Evolutionary conservation across 2,113 vertebrate species (phyloP), one percentile per base, ranked within the genome.

Genomic region (Apus apus): DNA sequence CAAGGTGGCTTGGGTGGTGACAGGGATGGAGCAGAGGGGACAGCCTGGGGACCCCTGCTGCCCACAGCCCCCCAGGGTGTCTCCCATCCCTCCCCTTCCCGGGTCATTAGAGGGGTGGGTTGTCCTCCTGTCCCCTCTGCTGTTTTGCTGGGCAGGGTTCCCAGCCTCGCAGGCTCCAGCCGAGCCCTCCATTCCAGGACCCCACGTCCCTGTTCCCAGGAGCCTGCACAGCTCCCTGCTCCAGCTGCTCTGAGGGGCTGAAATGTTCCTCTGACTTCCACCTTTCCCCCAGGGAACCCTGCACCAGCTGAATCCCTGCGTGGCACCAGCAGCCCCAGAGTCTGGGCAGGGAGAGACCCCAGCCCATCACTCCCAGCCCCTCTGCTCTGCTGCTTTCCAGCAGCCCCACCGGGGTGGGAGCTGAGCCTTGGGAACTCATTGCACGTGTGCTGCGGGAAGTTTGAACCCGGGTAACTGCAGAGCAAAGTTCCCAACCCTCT

Each of bases 301-400:
- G 57, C 29, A 27, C 18, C 17, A 83, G 56, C 45, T 2, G 3
- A 3, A 22, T 50, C n/a, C 13, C 53, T 1, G 2, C 2, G 1
- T 5, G 46, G 46, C 30, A 34, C 46, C 36, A 34, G 19, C 36
- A 30, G 40, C 32, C 32, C n/a, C 40, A 13, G 40, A 40, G 32
- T 46, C 13, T 48, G 50, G 27, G 40, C 40, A 40, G 29, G 1
- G 1, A 27, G 58, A 26, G 29, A 11, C 34, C 18, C 11, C 38
- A n/a, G n/a, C n/a, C n/a, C n/a, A n/a, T n/a, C n/a, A n/a, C n/a
- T n/a, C n/a, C n/a, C 48, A 8, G 27, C 5, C 45, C 30, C 53
- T 6, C 25, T 0, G 2, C 43, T n/a, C 23, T 32, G 36, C 51
- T 43, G 58, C 32, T 15, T 27, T 12, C 48, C 57, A 56, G 56